phyloP scores from a whole-genome alignment of 2,888 invertebrate species.

The Chironomus riparius region DNA sequence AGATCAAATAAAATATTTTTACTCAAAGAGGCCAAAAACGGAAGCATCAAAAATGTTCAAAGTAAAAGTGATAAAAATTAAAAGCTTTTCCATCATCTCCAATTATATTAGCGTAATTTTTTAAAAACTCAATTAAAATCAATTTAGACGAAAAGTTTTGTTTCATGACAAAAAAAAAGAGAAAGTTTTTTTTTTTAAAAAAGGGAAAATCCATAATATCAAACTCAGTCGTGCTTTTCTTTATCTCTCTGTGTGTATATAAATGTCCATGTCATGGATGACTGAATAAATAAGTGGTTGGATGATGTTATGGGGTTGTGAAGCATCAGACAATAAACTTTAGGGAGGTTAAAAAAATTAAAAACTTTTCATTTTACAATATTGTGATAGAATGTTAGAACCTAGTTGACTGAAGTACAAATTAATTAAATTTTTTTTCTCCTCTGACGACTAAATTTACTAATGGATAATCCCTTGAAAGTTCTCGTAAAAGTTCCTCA shows the following conservation, averaged over 20 bases:
- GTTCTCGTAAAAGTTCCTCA: not conserved
- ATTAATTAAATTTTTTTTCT: not conserved
- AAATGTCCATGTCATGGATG: too few relatives aligned
- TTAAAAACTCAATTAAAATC: constrained; percentile 23
- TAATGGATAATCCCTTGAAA: not conserved
- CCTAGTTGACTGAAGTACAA: not conserved
- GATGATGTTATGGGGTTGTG: too few relatives aligned
- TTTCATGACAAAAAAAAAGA: not conserved
- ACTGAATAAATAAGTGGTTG: too few relatives aligned
- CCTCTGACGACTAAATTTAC: not conserved
- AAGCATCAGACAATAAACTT: not conserved
- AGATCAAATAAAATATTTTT: not conserved
- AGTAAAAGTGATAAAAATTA: constrained; percentile 15
- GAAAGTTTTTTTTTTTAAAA: not conserved
- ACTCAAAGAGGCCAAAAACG: not conserved
- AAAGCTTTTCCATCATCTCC: constrained; percentile 20
- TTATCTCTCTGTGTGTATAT: too few relatives aligned
- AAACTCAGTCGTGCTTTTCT: too few relatives aligned
- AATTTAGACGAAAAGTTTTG: not conserved
- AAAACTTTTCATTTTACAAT: not conserved
- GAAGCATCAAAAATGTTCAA: not conserved
- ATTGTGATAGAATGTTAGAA: not conserved
- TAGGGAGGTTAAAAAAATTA: not conserved
- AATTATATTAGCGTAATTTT: not conserved
- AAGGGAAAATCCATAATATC: not conserved